Evolutionary conservation across 2,113 vertebrate species (phyloP), one percentile per base, ranked within the genome.

Genomic region (Rhinolophus sinicus): DNA sequence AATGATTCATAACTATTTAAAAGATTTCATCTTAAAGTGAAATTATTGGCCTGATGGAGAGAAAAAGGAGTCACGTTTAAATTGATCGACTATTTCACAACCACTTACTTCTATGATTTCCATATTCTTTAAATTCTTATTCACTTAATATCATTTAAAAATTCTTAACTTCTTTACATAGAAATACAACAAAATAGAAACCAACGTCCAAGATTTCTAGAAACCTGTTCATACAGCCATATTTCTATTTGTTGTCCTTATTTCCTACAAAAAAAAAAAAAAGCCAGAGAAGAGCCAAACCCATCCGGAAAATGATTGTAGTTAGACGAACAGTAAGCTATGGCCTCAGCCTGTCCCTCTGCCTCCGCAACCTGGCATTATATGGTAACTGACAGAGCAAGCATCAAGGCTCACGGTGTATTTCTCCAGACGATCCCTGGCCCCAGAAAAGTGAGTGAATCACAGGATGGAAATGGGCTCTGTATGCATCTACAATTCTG

Each of bases 381-480:
- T 0, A 3, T 22, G 76, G 38, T 28, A 54, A 26, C 52, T 54
- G 80, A 84, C 67, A 84, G 84, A 69, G 24, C 58, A 90, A 86
- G 67, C 24, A 15, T 2, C 3, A 58, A 88, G 91, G 56, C 19
- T 94, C 40, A 62, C 0, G 0, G 58, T 2, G 18, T 83, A 52
- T 69, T 69, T 58, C 38, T 83, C 65, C 85, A 95, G 82, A 44
- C 30, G 83, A 14, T 65, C 50, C 35, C 40, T 86, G 13, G 50
- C 92, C 77, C 80, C 28, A 5, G 96, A 95, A 88, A 65, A 52
- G 77, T 52, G 75, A 50, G 94, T 22, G 69, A 85, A 15, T 73
- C 81, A 81, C 38, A 28, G 8, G 8, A 24, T 65, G 58, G 35
- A 82, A 67, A 26, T 2, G 30, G 87, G 35, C 72, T 80, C 93